Percentiles rank a stretch among this genome's conserved stretches.
phyloP scores from a whole-genome alignment of 2,888 invertebrate genomes.

The Incurvaria masculella region DNA sequence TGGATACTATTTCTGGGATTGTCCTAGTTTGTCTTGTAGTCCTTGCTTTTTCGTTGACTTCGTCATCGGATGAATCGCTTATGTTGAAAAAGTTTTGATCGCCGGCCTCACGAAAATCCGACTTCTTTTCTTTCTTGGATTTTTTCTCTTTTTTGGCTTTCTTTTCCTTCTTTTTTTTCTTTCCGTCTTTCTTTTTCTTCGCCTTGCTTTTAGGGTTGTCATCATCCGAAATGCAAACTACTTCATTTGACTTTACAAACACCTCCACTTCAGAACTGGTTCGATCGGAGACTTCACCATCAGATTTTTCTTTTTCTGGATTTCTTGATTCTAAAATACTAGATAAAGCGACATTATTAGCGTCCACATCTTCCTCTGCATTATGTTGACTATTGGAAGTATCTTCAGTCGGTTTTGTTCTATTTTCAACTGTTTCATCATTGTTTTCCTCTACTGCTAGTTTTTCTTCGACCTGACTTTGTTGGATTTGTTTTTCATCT shows the following conservation, averaged over 20 bases:
- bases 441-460: conserved; percentile 5
- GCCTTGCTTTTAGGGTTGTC: conserved; percentile 22
- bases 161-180: conserved; percentile 41
- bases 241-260: conserved; percentile 36
- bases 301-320: conserved; percentile 20
- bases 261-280: conserved; percentile 38
- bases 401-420: conserved; percentile 1
- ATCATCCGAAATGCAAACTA: conserved; percentile 53
- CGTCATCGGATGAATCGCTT: background rate
- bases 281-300: conserved; percentile 34
- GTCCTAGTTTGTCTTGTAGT: conserved; percentile 6
- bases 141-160: conserved; percentile 35
- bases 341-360: background rate
- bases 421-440: conserved; percentile 5
- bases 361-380: background rate
- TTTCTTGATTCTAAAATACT: too few species aligned
- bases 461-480: conserved; percentile 1
- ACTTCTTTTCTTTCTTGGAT: conserved; percentile 24
- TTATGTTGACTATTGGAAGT: background rate
- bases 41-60: background rate
- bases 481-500: conserved; percentile 1
- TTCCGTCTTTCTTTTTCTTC: conserved; percentile 29
- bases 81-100: conserved; percentile 37
- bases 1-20: background rate
- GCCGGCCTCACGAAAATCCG: conserved; percentile 35